These are phyloP conservation scores for Lerista edwardsae DNA, from an alignment of 2,797 vertebrate genomes.

Conservation along the genomic window DNA sequence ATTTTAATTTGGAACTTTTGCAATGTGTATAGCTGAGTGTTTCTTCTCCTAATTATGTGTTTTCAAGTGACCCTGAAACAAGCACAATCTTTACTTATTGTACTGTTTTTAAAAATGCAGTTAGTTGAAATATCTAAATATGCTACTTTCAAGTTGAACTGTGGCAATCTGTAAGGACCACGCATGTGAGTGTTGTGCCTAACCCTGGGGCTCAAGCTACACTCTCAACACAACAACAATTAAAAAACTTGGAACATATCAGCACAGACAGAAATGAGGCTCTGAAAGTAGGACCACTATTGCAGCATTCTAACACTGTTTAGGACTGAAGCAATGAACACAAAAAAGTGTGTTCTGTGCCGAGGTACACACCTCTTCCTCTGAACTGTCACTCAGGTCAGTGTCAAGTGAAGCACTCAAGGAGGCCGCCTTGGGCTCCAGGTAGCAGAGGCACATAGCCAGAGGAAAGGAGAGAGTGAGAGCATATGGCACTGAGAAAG, in stretches of 20 bases:
- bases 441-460: constrained; percentile 99
- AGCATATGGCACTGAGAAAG: constrained; percentile 96
- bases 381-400: constrained; percentile 99
- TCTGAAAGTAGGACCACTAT: constrained; percentile 93
- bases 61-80: constrained; percentile 4
- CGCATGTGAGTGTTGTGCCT: constrained; percentile 82
- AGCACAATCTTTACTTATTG: not conserved
- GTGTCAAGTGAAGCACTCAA: constrained; percentile 96
- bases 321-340: constrained; percentile 85
- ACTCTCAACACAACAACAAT: constrained; percentile 63
- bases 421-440: constrained; percentile 99
- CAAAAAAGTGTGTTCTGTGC: constrained; percentile 80
- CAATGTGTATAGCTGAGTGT: not conserved
- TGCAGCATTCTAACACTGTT: constrained; percentile 79
- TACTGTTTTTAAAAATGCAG: not conserved
- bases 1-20: no score
- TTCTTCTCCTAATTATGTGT: not conserved
- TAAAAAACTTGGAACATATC: constrained; percentile 69
- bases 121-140: not conserved
- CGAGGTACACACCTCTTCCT: constrained; percentile 95
- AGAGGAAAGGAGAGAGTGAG: constrained; percentile 98
- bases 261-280: constrained; percentile 91
- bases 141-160: not conserved
- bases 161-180: constrained; percentile 7
- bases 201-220: constrained; percentile 72